Evolutionary conservation across 2,797 vertebrate species (phyloP).

Genomic region (Oreortyx pictus): DNA sequence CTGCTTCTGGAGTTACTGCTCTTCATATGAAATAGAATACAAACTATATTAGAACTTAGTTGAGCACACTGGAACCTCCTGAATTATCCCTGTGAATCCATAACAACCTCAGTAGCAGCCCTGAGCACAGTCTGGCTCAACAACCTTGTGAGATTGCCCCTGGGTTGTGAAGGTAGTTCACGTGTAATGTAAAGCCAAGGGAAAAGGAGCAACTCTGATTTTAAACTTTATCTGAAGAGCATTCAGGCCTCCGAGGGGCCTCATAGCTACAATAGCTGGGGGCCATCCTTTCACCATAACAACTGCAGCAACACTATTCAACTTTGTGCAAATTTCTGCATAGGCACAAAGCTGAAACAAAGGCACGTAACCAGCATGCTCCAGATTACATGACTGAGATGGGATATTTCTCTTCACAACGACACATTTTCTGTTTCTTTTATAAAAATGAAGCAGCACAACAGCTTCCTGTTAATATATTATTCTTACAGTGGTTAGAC

Average conservation of each 20-base stretch:
- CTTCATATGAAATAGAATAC: background rate
- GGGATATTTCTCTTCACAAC: background rate
- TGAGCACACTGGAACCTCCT: background rate
- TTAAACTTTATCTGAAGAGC: background rate
- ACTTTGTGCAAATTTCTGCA: background rate
- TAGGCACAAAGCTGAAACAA: background rate
- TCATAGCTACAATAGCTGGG: background rate
- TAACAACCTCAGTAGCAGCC: background rate
- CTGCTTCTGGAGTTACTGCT: background rate
- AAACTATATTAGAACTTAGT: background rate
- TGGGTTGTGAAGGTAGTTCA: background rate
- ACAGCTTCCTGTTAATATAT: background rate
- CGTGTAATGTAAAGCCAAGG: background rate
- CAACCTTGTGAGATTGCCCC: background rate
- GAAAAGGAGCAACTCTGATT: background rate
- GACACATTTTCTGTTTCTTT: background rate
- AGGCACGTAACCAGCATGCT: background rate
- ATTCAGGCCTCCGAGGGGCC: background rate
- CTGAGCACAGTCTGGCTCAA: background rate
- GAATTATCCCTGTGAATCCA: background rate
- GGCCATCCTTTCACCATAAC: background rate
- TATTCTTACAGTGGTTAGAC: background rate
- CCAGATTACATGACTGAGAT: background rate
- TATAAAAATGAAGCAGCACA: background rate
- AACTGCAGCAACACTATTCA: background rate